A percentile compares a stretch with the other conserved stretches of the same genome.
Evolutionary conservation across 2,797 vertebrate species (phyloP).

Genomic region (Chelon labrosus): DNA sequence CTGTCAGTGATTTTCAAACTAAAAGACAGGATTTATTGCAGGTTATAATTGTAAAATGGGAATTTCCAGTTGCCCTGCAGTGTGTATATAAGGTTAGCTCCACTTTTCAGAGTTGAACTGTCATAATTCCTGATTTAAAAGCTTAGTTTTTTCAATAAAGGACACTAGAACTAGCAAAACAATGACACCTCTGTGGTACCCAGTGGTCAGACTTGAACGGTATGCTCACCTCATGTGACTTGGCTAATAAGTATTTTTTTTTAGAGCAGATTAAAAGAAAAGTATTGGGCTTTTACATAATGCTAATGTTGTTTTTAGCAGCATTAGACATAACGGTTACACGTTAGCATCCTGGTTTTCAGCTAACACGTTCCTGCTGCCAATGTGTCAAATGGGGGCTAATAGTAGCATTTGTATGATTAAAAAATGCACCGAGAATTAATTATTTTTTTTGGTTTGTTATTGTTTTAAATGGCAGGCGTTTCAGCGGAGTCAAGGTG

Average conservation of each 20-base stretch:
- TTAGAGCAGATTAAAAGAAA: background rate
- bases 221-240: background rate
- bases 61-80: too few species aligned
- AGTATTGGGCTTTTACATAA: background rate
- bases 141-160: too few species aligned
- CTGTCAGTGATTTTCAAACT: background rate
- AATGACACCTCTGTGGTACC: background rate
- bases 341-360: constrained; percentile 32
- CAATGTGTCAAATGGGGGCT: constrained; percentile 38
- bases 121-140: background rate
- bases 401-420: constrained; percentile 55
- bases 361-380: constrained; percentile 30
- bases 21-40: background rate
- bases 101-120: background rate
- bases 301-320: background rate
- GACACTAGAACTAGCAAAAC: background rate
- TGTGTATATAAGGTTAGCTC: background rate
- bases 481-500: rapidly evolving
- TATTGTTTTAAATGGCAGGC: background rate
- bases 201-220: background rate
- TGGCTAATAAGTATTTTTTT: background rate
- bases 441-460: background rate
- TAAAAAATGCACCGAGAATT: constrained; percentile 5
- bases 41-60: background rate
- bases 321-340: background rate